Conservation (phyloP, 2,888 invertebrate genomes). For the Sabatieria punctata region DNA sequence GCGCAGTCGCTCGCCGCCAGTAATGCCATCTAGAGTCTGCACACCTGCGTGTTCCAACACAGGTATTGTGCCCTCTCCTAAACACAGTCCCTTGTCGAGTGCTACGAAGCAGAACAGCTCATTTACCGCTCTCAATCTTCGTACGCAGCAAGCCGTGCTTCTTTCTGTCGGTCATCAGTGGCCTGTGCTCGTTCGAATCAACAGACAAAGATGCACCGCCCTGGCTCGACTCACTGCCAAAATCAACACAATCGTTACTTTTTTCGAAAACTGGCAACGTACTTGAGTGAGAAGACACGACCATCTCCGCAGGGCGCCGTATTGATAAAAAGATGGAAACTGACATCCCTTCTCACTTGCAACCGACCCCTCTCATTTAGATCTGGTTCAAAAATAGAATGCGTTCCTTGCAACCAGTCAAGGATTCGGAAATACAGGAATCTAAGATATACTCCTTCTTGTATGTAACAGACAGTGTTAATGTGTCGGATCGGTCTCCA, state of each 20-base stretch:
- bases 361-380: constrained; percentile 40
- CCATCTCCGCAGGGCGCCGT: constrained; percentile 96
- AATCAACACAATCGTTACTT: no score
- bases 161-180: constrained; percentile 41
- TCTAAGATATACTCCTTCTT: no score
- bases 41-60: constrained; percentile 45
- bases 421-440: constrained; percentile 15
- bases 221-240: no score
- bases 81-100: no score
- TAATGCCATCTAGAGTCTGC: constrained; percentile 41
- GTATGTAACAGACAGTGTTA: no score
- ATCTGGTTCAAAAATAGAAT: constrained; percentile 40
- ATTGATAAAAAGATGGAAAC: constrained; percentile 85
- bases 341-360: constrained; percentile 52
- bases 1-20: constrained; percentile 34
- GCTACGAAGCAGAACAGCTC: no score
- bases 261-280: not conserved
- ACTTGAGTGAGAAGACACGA: constrained; percentile 56
- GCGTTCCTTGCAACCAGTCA: constrained; percentile 14
- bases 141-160: constrained; percentile 77
- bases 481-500: no score
- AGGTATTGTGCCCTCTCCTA: constrained; percentile 1
- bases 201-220: not conserved
- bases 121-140: constrained; percentile 86
- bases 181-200: not conserved